Conservation (phyloP, 2,797 vertebrate genomes). For the Falco peregrinus region DNA sequence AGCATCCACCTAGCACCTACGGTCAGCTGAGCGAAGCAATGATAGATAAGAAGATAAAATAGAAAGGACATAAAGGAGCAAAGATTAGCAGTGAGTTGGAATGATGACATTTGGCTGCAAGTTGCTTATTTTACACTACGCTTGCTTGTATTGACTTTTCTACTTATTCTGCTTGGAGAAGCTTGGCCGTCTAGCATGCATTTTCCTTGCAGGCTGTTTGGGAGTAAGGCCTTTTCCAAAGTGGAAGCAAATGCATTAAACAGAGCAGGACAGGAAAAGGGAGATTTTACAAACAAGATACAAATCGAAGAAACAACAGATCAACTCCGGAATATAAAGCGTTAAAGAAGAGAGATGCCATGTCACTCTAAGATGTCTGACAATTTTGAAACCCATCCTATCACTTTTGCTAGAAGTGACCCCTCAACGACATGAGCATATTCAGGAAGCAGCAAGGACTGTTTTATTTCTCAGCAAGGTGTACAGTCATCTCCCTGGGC, state of each 20-base stretch:
- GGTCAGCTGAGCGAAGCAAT: neutral
- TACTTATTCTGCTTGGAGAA: neutral
- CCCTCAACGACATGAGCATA: neutral
- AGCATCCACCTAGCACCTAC: neutral
- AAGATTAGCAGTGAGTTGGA: slow-evolving; percentile 1
- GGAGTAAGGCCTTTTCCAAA: neutral
- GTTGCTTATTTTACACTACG: neutral
- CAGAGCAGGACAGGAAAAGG: neutral
- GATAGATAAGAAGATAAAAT: neutral
- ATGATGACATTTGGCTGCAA: neutral
- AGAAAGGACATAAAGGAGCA: neutral
- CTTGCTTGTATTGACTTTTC: slow-evolving; percentile 6
- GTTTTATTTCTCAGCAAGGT: neutral
- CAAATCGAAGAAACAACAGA: neutral
- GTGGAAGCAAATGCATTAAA: neutral
- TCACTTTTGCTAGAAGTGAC: neutral
- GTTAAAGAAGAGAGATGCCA: neutral
- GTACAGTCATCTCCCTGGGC: neutral
- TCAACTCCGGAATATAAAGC: neutral
- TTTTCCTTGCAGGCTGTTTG: fast-evolving
- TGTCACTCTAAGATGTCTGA: neutral
- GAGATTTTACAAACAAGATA: neutral
- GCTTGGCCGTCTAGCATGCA: neutral
- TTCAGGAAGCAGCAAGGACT: neutral
- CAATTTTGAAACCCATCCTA: neutral